Percentiles rank a stretch among this genome's conserved stretches.
Evolutionary conservation across 1,140 invertebrate genomes (phyloP).

Genomic region (Doryteuthis pealeii): DNA sequence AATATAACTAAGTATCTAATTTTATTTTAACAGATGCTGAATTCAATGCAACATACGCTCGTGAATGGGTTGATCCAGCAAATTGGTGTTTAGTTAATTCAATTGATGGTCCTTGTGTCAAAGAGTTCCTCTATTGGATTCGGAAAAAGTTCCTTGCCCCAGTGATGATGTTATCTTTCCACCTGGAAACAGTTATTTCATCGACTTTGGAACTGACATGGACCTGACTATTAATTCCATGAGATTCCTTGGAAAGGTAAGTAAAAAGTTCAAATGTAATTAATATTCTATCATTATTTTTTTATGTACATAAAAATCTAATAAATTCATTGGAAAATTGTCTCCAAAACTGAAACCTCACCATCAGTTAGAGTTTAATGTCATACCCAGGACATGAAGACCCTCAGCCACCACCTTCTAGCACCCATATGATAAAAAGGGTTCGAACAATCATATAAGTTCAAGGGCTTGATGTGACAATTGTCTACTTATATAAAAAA

Average conservation of each 20-base stretch:
- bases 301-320: too few species aligned
- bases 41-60: slow-evolving; percentile 38
- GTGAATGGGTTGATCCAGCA: slow-evolving; percentile 42
- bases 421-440: too few species aligned
- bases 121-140: slow-evolving; percentile 32
- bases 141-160: slow-evolving; percentile 44
- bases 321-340: too few species aligned
- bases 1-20: too few species aligned
- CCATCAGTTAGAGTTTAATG: too few species aligned
- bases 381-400: too few species aligned
- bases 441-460: too few species aligned
- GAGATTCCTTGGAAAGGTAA: slow-evolving; percentile 43
- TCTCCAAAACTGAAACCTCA: too few species aligned
- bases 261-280: neutral
- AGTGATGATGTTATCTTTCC: slow-evolving; percentile 48
- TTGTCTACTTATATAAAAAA: too few species aligned
- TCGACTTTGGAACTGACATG: slow-evolving; percentile 35
- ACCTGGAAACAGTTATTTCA: slow-evolving; percentile 38
- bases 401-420: too few species aligned
- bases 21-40: slow-evolving; percentile 32
- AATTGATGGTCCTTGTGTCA: slow-evolving; percentile 29
- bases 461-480: too few species aligned
- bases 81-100: slow-evolving; percentile 46
- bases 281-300: too few species aligned
- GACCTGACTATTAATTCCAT: slow-evolving; percentile 39